Percentiles rank a stretch among this genome's conserved stretches.
phyloP scores from a whole-genome alignment of 2,797 vertebrate genomes.

The Hapalemur alaotrensis region DNA sequence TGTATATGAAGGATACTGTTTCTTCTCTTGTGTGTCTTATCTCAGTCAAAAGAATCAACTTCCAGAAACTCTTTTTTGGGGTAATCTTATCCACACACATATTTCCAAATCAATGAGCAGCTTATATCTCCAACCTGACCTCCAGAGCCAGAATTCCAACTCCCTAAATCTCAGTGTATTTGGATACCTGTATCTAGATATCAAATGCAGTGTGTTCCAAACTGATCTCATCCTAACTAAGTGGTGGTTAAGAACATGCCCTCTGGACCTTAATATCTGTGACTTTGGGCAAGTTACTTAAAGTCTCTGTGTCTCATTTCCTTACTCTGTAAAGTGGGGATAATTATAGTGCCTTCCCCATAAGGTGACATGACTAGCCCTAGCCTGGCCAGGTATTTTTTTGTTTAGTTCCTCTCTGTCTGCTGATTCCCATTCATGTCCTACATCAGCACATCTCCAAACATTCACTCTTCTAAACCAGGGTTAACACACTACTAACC shows the following conservation, averaged over 20 bases:
- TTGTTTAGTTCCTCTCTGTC: background rate
- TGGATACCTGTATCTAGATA: background rate
- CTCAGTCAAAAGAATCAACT: background rate
- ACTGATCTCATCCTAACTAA: background rate
- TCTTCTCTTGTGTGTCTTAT: background rate
- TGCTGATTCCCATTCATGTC: background rate
- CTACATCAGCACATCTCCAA: background rate
- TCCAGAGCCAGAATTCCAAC: background rate
- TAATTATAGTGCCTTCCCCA: background rate
- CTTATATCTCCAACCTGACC: background rate
- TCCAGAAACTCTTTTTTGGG: background rate
- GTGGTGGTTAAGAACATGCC: background rate
- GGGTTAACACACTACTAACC: background rate
- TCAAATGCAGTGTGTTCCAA: background rate
- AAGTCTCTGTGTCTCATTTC: background rate
- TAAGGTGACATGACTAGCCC: background rate
- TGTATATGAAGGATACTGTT: rapidly evolving
- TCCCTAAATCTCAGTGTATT: background rate
- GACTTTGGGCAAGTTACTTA: background rate
- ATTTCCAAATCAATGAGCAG: background rate
- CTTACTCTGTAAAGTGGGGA: background rate
- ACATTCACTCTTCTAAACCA: background rate
- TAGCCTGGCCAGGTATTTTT: background rate
- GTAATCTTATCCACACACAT: background rate
- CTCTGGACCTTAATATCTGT: background rate